Percentiles rank a stretch among this genome's conserved stretches.
phyloP scores from a whole-genome alignment of 2,888 invertebrate genomes.

The Tetranychus truncatus region DNA sequence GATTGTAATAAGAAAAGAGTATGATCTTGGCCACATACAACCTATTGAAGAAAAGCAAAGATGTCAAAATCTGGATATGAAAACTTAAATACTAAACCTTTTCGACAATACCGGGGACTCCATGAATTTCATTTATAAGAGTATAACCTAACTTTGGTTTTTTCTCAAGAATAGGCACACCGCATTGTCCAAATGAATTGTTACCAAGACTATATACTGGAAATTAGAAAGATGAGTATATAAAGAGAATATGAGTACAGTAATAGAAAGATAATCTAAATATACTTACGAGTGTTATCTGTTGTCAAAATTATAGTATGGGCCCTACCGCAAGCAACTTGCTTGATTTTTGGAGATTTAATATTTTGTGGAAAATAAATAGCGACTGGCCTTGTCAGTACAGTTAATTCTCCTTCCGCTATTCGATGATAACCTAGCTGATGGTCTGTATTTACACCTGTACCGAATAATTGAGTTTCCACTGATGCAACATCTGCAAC shows the following conservation, averaged over 20 bases:
- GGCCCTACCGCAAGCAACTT: conserved; percentile 62
- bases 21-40: conserved; percentile 80
- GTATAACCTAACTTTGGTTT: conserved; percentile 53
- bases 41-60: conserved; percentile 31
- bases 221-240: neutral
- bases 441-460: conserved; percentile 76
- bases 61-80: neutral
- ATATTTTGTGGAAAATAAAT: conserved; percentile 31
- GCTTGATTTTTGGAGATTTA: conserved; percentile 27
- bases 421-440: conserved; percentile 57
- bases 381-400: conserved; percentile 38
- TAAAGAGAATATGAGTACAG: neutral
- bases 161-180: conserved; percentile 51
- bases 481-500: conserved; percentile 45
- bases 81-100: conserved; percentile 24
- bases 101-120: conserved; percentile 36
- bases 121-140: conserved; percentile 46
- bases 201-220: conserved; percentile 62
- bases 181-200: conserved; percentile 86
- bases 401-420: conserved; percentile 42
- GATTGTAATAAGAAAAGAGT: conserved; percentile 57
- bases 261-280: neutral
- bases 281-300: conserved; percentile 42
- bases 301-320: conserved; percentile 62
- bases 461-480: conserved; percentile 53